Base-by-base conservation (phyloP, 2,888 invertebrate genomes). In the Eremobia ochroleuca region DNA sequence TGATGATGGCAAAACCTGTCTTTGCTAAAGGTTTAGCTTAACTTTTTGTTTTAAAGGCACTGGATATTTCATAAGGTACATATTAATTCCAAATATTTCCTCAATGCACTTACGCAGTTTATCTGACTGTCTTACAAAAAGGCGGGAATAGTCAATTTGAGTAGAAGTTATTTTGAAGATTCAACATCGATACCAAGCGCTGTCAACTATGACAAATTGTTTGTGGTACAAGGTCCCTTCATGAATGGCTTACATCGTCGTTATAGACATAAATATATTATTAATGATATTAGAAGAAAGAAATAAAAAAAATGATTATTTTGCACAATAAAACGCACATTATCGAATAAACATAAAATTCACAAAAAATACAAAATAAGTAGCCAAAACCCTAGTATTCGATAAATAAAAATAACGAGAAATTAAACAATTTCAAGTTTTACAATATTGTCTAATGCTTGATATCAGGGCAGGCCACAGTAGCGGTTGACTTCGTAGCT, bases 51-150 rank as follows among this genome's bases (percentile, higher is more conserved):
- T 40, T 64, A 68, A 82, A 81, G 81, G 77, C 71, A 75, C 76
- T 76, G 59, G 13, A 72, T 65, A 61, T 52, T 74, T 52, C 15
- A 28, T 58, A 49, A 25, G 55, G 4, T 31, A n/a, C n/a, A n/a
- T n/a, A 58, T 74, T 40, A 0, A 58, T 58, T 59, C 9, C 25
- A 59, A n/a, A 40, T 69, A 49, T 62, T 58, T 69, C 31, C 34
- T 76, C 25, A 62, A 62, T n/a, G n/a, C n/a, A 61, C 3, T 28
- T 9, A 31, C 18, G 34, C 28, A 9, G 31, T 28, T 31, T 58
- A 67, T 64, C 67, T 75, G 75, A 73, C 87, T 64, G 73, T 71
- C 31, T 73, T 76, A 87, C 85, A 77, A 68, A 72, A 76, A 73
- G 62, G 62, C 75, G 37, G 58, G 15, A 61, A 65, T 52, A 52